phyloP scores from a whole-genome alignment of 2,797 vertebrate genomes.

The Chanos chanos region DNA sequence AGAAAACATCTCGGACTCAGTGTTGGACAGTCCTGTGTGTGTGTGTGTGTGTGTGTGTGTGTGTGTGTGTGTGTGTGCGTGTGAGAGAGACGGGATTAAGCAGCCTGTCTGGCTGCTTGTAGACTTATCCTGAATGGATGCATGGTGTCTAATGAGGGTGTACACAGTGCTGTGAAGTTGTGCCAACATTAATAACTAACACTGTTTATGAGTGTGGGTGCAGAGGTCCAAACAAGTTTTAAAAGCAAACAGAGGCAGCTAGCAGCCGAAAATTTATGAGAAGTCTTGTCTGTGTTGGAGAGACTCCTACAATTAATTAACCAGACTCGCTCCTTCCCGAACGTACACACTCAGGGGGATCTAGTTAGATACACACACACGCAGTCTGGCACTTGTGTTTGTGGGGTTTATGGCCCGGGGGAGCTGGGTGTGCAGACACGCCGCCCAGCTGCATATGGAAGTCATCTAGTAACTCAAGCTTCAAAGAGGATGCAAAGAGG shows the following conservation, averaged over 20 bases:
- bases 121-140: conserved; percentile 16
- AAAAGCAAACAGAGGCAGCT: conserved; percentile 33
- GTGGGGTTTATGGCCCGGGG: background rate
- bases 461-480: conserved; percentile 29
- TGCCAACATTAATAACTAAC: conserved; percentile 45
- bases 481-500: conserved; percentile 29
- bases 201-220: conserved; percentile 22
- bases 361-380: background rate
- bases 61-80: background rate
- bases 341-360: conserved; percentile 9
- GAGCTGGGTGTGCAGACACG: background rate
- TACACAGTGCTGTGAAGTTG: conserved; percentile 25
- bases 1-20: conserved; percentile 39
- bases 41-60: background rate
- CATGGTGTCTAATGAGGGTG: conserved; percentile 25
- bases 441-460: conserved; percentile 33
- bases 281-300: background rate
- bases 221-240: background rate
- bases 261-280: conserved; percentile 26
- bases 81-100: conserved; percentile 20
- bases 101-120: conserved; percentile 29
- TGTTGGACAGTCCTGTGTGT: conserved; percentile 25
- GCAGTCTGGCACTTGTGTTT: background rate
- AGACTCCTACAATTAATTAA: conserved; percentile 21
- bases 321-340: background rate